phyloP scores from a whole-genome alignment of 2,888 invertebrate species.

The Zaprionus obscuricornis region DNA sequence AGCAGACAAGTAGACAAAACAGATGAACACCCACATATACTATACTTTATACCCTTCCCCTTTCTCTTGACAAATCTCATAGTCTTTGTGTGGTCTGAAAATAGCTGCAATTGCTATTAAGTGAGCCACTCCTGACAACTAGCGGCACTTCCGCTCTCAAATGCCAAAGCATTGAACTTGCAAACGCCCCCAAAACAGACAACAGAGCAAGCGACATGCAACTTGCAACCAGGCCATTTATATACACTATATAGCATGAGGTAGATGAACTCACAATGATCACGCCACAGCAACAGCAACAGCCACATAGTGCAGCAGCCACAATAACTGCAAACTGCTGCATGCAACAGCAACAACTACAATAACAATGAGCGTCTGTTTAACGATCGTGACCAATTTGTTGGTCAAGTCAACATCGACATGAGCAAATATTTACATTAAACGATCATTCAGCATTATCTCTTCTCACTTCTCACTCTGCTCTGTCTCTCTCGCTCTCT shows the following conservation, averaged over 20 bases:
- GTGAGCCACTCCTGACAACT: constrained; percentile 69
- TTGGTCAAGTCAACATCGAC: constrained; percentile 69
- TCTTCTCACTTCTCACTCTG: background rate
- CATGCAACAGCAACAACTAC: constrained; percentile 1
- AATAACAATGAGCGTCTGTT: constrained; percentile 58
- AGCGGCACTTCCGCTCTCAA: constrained; percentile 66
- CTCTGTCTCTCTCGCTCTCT: constrained; percentile 3
- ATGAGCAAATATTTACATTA: constrained; percentile 68
- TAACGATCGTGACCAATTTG: constrained; percentile 78
- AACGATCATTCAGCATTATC: constrained; percentile 28
- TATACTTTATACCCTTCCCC: background rate
- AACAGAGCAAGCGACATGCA: too few species aligned
- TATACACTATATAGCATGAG: constrained; percentile 21
- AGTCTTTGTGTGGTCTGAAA: constrained; percentile 42
- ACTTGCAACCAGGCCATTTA: too few species aligned
- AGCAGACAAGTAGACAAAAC: constrained; percentile 11
- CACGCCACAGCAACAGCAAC: background rate
- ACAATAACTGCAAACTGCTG: background rate
- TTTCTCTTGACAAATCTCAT: constrained; percentile 3
- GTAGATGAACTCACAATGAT: too few species aligned
- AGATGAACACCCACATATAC: constrained; percentile 47
- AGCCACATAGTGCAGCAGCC: background rate
- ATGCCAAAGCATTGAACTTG: constrained; percentile 67
- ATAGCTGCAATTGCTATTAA: constrained; percentile 33
- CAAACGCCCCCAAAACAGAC: constrained; percentile 66